Conservation (phyloP, 1,140 invertebrate species). For the Pygmarrhopalites habei region DNA sequence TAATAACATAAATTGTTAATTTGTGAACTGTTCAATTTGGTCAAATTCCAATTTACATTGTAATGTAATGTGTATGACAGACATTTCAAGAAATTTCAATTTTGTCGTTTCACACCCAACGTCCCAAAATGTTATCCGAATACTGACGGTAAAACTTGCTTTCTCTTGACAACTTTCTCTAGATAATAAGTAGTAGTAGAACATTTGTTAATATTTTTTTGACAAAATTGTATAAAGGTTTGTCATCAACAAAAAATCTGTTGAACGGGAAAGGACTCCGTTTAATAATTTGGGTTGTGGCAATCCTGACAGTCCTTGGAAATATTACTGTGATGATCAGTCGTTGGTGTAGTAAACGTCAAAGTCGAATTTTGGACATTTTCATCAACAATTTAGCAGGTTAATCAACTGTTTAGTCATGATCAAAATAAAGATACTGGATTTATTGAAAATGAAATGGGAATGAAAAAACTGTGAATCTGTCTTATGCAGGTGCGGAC, state of each 20-base stretch:
- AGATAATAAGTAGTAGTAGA: no score
- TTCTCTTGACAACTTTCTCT: no score
- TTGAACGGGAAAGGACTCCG: conserved; percentile 57
- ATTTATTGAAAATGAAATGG: not conserved
- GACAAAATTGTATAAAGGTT: conserved; percentile 49
- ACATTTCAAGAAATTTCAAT: conserved; percentile 63
- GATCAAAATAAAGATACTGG: no score
- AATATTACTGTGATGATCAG: conserved; percentile 63
- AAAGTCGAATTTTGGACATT: conserved; percentile 46
- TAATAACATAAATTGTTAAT: not conserved
- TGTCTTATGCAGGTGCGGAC: conserved; percentile 60
- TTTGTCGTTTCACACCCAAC: conserved; percentile 57
- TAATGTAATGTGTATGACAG: conserved; percentile 45
- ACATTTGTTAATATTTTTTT: no score
- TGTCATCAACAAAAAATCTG: conserved; percentile 61
- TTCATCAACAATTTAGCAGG: conserved; percentile 65
- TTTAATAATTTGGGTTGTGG: conserved; percentile 64
- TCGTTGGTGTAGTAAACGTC: conserved; percentile 46
- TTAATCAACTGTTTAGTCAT: conserved; percentile 40
- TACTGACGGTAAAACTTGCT: conserved; percentile 61
- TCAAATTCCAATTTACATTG: not conserved
- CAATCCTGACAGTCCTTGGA: conserved; percentile 55
- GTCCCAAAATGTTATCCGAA: conserved; percentile 57
- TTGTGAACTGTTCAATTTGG: no score
- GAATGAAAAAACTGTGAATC: no score